phyloP scores from a whole-genome alignment of 2,797 vertebrate species.

The Margarornis squamiger region DNA sequence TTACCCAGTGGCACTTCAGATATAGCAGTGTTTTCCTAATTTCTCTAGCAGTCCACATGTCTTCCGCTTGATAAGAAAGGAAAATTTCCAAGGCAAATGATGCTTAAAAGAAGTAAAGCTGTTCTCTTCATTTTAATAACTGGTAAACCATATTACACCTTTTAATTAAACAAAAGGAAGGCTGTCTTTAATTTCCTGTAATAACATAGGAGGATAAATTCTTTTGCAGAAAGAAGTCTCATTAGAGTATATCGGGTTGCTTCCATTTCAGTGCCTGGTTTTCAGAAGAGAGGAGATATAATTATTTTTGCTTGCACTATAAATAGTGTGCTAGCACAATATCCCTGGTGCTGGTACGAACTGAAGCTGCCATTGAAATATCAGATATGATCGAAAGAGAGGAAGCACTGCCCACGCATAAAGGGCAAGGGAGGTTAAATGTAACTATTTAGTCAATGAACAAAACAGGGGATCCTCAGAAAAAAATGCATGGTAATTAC shows the following conservation, averaged over 20 bases:
- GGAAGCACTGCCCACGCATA: neutral
- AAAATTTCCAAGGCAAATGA: neutral
- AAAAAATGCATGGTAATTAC: neutral
- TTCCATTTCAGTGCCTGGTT: neutral
- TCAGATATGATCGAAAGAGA: neutral
- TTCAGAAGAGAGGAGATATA: neutral
- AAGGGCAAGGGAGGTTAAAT: neutral
- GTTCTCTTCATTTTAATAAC: neutral
- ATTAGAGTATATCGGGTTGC: neutral
- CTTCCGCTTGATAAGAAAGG: neutral
- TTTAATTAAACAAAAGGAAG: neutral
- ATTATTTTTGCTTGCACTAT: neutral
- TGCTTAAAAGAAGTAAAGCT: neutral
- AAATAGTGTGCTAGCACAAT: neutral
- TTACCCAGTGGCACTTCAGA: neutral
- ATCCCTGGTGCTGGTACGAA: neutral
- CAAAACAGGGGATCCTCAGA: neutral
- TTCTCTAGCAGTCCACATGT: neutral
- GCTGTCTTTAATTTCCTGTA: neutral
- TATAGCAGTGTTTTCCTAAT: neutral
- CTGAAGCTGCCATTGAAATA: neutral
- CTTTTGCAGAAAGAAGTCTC: neutral
- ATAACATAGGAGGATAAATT: neutral
- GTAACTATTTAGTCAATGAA: neutral
- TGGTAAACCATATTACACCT: neutral